Conservation (phyloP, 2,797 vertebrate genomes). For the Acanthiza pusilla region DNA sequence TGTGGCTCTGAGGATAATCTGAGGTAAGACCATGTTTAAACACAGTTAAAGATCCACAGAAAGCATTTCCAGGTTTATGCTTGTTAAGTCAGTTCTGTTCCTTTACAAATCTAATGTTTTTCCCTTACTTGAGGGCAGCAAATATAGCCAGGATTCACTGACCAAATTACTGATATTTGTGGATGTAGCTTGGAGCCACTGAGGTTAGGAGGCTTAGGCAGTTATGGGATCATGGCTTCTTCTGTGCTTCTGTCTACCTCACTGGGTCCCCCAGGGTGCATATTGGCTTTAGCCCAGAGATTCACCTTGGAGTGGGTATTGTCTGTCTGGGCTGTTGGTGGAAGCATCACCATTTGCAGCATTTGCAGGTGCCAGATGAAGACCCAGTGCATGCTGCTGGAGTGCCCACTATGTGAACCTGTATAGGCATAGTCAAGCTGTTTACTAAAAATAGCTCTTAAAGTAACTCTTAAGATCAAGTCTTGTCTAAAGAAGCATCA, state of each 20-base stretch:
- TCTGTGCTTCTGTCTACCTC: not conserved
- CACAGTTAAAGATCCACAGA: not conserved
- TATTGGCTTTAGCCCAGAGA: not conserved
- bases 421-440: not conserved
- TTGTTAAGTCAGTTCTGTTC: not conserved
- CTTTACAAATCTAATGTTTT: not conserved
- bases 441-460: not conserved
- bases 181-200: not conserved
- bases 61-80: not conserved
- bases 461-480: not conserved
- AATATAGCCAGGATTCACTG: not conserved
- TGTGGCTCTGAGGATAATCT: not conserved
- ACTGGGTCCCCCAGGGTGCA: accelerated
- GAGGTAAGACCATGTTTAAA: not conserved
- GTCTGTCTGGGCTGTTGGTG: not conserved
- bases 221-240: not conserved
- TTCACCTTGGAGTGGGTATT: not conserved
- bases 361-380: not conserved
- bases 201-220: not conserved
- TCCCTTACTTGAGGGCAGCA: not conserved
- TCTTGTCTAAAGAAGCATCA: not conserved
- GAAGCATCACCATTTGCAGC: not conserved
- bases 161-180: not conserved
- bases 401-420: not conserved
- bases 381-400: not conserved